Base-by-base conservation (phyloP, 2,797 vertebrate genomes). In the Buphagus erythrorhynchus region DNA sequence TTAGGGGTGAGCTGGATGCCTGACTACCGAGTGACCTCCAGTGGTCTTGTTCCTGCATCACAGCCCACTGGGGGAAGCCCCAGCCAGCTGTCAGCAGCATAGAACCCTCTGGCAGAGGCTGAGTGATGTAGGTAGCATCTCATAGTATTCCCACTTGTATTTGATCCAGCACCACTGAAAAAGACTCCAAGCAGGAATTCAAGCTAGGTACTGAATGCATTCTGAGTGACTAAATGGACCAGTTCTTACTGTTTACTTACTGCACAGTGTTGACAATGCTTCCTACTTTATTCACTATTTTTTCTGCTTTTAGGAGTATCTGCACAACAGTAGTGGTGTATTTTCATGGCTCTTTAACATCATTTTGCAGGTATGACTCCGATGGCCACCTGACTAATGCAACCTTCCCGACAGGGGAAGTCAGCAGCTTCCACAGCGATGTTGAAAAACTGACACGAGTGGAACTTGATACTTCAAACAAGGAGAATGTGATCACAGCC, bases 351-450 rank as follows among this genome's bases (percentile, higher is more conserved):
- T 59, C 43, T 88, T 90, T 81, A 78, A 55, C 31, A 52, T 87
- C 68, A 14, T 91, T 97, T 93, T 97, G 51, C 96, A 99, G 99
- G 96, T 99, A 99, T 95, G 99, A 99, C 97, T 97, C 97, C 0
- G 98, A 99, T 86, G 99, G 99, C 78, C 99, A 99, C 57, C 97
- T 99, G 96, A 99, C 99, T 98, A 99, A 99, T 51, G 99, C 98
- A 71, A 99, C 99, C 43, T 98, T 99, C 93, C 99, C 99, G 0
- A 99, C 99, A 0, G 99, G 99, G 40, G 99, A 99, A 90, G 99
- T 99, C 93, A 99, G 98, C 89, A 99, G 98, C 97, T 99, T 99
- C 98, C 99, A 99, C 49, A 99, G 99, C 16, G 99, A 99, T 91
- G 98, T 98, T 75, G 99, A 99, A 98, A 99, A 99, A 92, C 98